Evolutionary conservation across 2,797 vertebrate species (phyloP), one percentile per base, ranked within the genome.

Genomic region (Platalea minor): DNA sequence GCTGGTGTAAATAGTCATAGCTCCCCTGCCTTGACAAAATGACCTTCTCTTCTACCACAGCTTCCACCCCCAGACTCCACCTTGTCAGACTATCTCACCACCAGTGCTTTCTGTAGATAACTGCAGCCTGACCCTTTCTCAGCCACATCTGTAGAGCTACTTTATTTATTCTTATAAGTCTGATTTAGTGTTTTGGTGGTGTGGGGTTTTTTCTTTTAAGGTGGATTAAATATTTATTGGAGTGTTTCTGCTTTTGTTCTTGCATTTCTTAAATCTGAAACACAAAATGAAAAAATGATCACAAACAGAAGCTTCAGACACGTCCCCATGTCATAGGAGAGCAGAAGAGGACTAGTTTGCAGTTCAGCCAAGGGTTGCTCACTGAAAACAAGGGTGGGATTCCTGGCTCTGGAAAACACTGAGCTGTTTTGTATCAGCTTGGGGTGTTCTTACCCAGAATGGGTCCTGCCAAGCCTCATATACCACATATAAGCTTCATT

Each of bases 41-140:
- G 69, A 92, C 87, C 87, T 97, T 95, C 85, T 93, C 72, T 80
- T 54, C 35, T 45, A 45, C 28, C 68, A 35, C 54, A 86, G 35
- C 79, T 86, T 83, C 94, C 89, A 91, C 87, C 89, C 46, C 79
- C 93, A 75, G 78, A 57, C 73, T 85, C 39, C 48, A 72, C 68
- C 11, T 18, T 43, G 33, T 33, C 87, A 88, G 25, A 81, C 35
- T 26, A 28, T 87, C 19, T 41, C 65, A 84, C n/a, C 59, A 67
- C 35, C 63, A 45, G 3, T 19, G 29, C 5, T 85, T 68, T 84
- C 82, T 46, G 48, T 61, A 72, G n/a, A n/a, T 89, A 70, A 28
- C n/a, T 90, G 46, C 63, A 91, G 25, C 43, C 79, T 73, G 53
- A 43, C 5, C 57, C 57, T 69, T 89, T 85, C 43, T 61, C 53